Conservation (phyloP, 1,140 invertebrate species). For the Carcinoscorpius rotundicauda region DNA sequence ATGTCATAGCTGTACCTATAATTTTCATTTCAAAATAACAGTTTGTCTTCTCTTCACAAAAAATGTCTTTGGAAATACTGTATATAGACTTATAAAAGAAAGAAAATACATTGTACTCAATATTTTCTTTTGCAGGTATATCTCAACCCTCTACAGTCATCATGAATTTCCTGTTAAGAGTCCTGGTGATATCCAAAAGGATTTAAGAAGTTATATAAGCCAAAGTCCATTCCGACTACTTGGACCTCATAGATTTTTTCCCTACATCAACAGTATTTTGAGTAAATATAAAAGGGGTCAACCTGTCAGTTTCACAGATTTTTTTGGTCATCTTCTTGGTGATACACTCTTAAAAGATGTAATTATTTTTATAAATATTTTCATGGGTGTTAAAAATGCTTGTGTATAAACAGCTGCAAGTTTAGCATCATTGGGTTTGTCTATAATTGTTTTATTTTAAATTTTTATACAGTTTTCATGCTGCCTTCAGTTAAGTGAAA, state of each 20-base stretch:
- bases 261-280: conserved; percentile 33
- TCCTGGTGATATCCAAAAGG: conserved; percentile 31
- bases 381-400: background rate
- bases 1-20: too few relatives aligned
- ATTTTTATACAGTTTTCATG: too few relatives aligned
- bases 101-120: too few relatives aligned
- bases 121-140: conserved; percentile 27
- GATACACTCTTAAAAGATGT: conserved; percentile 37
- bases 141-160: conserved; percentile 29
- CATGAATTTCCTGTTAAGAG: conserved; percentile 19
- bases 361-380: conserved; percentile 18
- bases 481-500: too few relatives aligned
- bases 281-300: conserved; percentile 34
- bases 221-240: conserved; percentile 32
- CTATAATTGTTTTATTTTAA: too few relatives aligned
- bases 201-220: conserved; percentile 34
- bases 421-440: too few relatives aligned
- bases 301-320: conserved; percentile 40
- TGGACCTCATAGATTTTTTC: conserved; percentile 28
- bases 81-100: too few relatives aligned
- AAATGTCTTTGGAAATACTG: too few relatives aligned
- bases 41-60: too few relatives aligned
- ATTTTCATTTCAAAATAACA: too few relatives aligned
- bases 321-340: conserved; percentile 39
- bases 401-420: too few relatives aligned